Base-by-base conservation (phyloP, 1,140 invertebrate species). In the Catajapyx aquilonaris region DNA sequence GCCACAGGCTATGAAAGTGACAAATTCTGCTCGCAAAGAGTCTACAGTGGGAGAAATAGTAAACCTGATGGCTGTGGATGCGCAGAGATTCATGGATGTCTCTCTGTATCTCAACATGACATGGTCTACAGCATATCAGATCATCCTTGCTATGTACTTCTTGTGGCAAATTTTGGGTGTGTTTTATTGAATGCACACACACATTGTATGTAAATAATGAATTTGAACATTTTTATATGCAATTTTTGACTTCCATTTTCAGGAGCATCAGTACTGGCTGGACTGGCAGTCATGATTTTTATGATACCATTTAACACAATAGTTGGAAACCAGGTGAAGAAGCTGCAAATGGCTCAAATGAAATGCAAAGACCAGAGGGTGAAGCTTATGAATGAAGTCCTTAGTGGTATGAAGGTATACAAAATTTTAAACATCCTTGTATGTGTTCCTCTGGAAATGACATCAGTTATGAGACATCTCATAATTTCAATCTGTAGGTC, bases 121-220 rank as follows among this genome's bases (percentile, higher is more conserved):
- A 44, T 97, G 91, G 91, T 94, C 88, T 1, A 87, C 85, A 2
- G 90, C 90, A 0, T 57, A 95, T 5, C 87, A 94, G 64, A 94
- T 96, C 45, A 62, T 58, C 5, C 52, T 95, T 7, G 77, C 85
- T 0, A 54, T 94, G 11, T 90, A 79, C 49, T 90, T 95, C 60
- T 59, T 96, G 3, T 95, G 86, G 84, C 66, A 71, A 21, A 75
- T 75, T 40, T 56, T 28, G 13, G 23, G 23, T 28, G 13, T 28
- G 23, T 13, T 28, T 28, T 13, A 28, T n/a, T n/a, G n/a, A n/a
- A n/a, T n/a, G n/a, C 13, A 9, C 13, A 9, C 13, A 13, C 13
- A 9, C 7, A 28, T 7, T 7, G 13, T 28, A 9, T 7, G 23
- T 28, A 28, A 13, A 28, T 28, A 7, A 9, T 28, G 7, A 28